Base-by-base conservation (phyloP, 1,140 invertebrate species). In the Acromyrmex heyeri region DNA sequence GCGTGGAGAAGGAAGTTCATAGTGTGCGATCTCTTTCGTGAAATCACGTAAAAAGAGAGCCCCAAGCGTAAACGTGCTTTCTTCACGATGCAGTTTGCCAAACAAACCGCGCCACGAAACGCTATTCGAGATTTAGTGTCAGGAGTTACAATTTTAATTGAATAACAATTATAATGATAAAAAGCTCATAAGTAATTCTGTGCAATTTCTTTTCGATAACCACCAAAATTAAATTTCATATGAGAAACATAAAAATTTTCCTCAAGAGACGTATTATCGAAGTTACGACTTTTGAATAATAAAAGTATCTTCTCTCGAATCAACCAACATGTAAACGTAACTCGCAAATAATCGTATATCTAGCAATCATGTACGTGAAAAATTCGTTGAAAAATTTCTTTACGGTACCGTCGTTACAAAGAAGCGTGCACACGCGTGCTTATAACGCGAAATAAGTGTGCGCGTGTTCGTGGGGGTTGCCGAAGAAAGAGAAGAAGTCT, bases 1-100 rank as follows among this genome's bases (percentile, higher is more conserved):
- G 91, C 91, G 91, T 86, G 89, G 67, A 87, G 75, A 64, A 87
- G 77, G 81, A 91, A 90, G 81, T 87, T 86, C 61, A 21, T 73
- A 67, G 72, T 77, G 81, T 78, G 55, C 85, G 75, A 87, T 81
- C 81, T 89, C 73, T 69, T 91, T 91, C 61, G 85, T 57, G 77
- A 89, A 89, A 87, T 88, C 76, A 65, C 38, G 75, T 57, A 76
- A 87, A 76, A 76, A 83, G 24, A 44, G 53, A 10, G 64, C 34
- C 34, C 50, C 27, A 48, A 83, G 69, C 79, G 79, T 61, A 61
- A 62, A 83, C 69, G 69, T 83, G 38, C 53, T 83, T 24, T 48
- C 55, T 61, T 72, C 79, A 24, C 69, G 27, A 5, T 8, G 69
- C 69, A 34, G 27, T 50, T 83, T 21, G 79, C 55, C 38, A 73